A percentile compares a stretch with the other conserved stretches of the same genome.
These are phyloP conservation scores for Andrena bicolor DNA, from an alignment of 2,888 invertebrate species.

Conservation along the genomic window DNA sequence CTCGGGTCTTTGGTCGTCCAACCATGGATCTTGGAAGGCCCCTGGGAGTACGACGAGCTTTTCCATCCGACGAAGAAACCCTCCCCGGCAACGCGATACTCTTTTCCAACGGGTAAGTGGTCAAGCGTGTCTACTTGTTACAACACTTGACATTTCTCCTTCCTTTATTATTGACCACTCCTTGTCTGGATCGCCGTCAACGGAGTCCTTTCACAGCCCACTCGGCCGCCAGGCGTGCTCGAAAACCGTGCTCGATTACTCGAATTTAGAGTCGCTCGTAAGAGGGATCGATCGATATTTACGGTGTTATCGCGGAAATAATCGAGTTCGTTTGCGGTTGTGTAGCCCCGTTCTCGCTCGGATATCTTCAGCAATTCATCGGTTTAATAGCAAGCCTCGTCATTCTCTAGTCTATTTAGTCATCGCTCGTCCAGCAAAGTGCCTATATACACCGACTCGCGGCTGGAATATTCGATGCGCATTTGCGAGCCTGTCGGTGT, in stretches of 20 bases:
- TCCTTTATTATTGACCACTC: not conserved
- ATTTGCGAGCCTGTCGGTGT: conserved; percentile 28
- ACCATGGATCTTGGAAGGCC: conserved; percentile 58
- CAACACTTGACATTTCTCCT: conserved; percentile 31
- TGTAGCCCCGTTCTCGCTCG: conserved; percentile 23
- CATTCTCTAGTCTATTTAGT: conserved; percentile 19
- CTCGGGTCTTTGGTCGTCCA: conserved; percentile 50
- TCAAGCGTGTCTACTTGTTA: conserved; percentile 60
- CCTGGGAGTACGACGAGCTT: conserved; percentile 62
- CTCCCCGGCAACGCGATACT: conserved; percentile 47
- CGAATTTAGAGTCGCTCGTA: too few species aligned
- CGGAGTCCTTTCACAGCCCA: not conserved
- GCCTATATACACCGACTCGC: conserved; percentile 31
- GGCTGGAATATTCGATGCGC: conserved; percentile 48
- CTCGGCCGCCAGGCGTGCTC: too few species aligned
- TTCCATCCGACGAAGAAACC: conserved; percentile 46
- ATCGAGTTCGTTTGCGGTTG: conserved; percentile 53
- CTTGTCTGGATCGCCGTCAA: not conserved
- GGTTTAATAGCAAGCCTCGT: conserved; percentile 8
- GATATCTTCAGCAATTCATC: not conserved
- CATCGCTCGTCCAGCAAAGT: conserved; percentile 24
- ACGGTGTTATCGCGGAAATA: conserved; percentile 55
- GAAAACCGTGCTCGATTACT: too few species aligned
- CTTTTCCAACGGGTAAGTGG: conserved; percentile 69
- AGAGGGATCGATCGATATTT: conserved; percentile 59